phyloP scores from a whole-genome alignment of 2,888 invertebrate genomes.

The Leptothorax acervorum region DNA sequence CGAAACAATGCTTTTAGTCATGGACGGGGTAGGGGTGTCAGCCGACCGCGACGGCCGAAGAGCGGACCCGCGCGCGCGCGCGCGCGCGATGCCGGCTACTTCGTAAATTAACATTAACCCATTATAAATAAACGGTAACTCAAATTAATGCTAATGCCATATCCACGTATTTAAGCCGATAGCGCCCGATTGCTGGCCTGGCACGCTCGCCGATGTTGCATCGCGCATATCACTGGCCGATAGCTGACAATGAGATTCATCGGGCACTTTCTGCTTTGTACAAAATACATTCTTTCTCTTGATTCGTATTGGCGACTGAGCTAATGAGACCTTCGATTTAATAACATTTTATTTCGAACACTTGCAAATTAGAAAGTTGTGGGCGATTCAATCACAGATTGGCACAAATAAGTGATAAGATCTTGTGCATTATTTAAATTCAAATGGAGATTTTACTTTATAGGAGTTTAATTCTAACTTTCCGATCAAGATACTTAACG shows the following conservation, averaged over 20 bases:
- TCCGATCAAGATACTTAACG: background rate
- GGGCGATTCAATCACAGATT: background rate
- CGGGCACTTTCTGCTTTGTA: background rate
- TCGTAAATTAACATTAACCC: conserved; percentile 83
- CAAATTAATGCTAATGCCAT: conserved; percentile 83
- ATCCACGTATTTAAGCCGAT: conserved; percentile 79
- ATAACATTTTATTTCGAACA: background rate
- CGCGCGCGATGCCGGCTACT: conserved; percentile 73
- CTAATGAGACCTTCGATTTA: background rate
- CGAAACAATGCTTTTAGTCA: conserved; percentile 83
- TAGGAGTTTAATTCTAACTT: conserved; percentile 1
- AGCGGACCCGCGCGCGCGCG: conserved; percentile 60
- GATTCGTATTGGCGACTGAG: background rate
- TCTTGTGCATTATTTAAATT: conserved; percentile 20
- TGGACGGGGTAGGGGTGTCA: conserved; percentile 48
- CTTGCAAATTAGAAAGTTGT: background rate
- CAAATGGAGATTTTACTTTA: conserved; percentile 23
- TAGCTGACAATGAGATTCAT: background rate
- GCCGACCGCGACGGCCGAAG: conserved; percentile 58
- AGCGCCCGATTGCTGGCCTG: conserved; percentile 61
- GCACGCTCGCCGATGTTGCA: background rate
- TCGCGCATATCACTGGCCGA: background rate
- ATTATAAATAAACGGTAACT: conserved; percentile 83
- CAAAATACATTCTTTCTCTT: background rate
- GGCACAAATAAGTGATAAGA: background rate